These are phyloP conservation scores for Miltochrista miniata DNA, from an alignment of 2,888 invertebrate species.

Conservation along the genomic window DNA sequence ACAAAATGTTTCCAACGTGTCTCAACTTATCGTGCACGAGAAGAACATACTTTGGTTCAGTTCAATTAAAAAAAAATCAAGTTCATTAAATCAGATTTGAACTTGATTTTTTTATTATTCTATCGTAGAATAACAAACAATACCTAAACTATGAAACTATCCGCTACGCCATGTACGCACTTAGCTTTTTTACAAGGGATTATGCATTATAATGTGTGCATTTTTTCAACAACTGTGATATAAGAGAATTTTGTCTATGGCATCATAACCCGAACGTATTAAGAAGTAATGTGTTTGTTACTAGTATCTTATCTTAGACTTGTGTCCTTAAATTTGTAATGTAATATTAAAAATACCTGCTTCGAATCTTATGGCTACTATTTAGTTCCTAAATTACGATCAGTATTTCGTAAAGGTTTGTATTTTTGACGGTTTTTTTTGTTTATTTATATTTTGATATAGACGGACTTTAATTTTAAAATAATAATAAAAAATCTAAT, in stretches of 20 bases:
- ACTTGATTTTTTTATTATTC: too few relatives aligned
- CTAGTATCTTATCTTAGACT: slow-evolving; percentile 29
- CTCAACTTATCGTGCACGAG: too few relatives aligned
- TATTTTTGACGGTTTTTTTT: slow-evolving; percentile 23
- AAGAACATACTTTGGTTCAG: too few relatives aligned
- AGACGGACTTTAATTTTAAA: slow-evolving; percentile 35
- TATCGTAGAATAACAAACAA: slow-evolving; percentile 8
- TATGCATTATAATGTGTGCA: slow-evolving; percentile 74
- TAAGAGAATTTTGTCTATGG: slow-evolving; percentile 80
- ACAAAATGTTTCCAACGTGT: too few relatives aligned
- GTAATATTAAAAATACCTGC: slow-evolving; percentile 34
- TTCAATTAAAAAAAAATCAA: too few relatives aligned
- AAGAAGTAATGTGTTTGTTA: slow-evolving; percentile 8
- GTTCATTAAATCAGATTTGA: too few relatives aligned
- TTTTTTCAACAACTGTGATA: slow-evolving; percentile 82
- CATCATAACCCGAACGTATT: slow-evolving; percentile 24
- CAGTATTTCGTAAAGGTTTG: slow-evolving; percentile 70
- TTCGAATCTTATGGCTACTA: slow-evolving; percentile 59
- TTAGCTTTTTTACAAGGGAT: slow-evolving; percentile 71
- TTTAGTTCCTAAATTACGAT: slow-evolving; percentile 80
- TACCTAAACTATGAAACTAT: slow-evolving; percentile 5
- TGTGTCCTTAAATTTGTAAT: slow-evolving; percentile 38
- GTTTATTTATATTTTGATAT: slow-evolving; percentile 7
- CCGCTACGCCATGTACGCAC: slow-evolving; percentile 70
- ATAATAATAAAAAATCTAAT: too few relatives aligned